A percentile compares a stretch with the other conserved stretches of the same genome.
These are phyloP conservation scores for Linnaemya vulpina DNA, from an alignment of 2,888 invertebrate genomes.

Conservation along the genomic window DNA sequence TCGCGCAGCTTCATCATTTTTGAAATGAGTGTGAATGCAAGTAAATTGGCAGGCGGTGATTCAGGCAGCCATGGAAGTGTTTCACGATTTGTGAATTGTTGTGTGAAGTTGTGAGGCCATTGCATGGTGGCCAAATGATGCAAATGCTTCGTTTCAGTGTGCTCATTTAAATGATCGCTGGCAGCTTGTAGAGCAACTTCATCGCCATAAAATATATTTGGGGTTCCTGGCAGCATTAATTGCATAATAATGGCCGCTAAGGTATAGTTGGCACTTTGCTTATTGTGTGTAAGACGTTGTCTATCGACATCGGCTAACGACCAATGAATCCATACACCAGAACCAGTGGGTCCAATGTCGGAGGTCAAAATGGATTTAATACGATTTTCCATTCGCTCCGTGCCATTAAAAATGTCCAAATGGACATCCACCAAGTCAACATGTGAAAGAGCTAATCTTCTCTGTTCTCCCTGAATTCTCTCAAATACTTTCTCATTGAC, in stretches of 20 bases:
- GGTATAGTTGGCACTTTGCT: constrained; percentile 85
- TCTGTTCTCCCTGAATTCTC: constrained; percentile 83
- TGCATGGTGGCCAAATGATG: constrained; percentile 89
- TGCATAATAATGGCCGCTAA: constrained; percentile 89
- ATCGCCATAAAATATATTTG: constrained; percentile 95
- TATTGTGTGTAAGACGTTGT: constrained; percentile 84
- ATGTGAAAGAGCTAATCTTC: constrained; percentile 86
- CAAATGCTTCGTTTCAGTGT: constrained; percentile 85
- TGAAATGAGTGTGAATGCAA: constrained; percentile 84
- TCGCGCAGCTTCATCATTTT: constrained; percentile 86
- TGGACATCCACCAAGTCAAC: constrained; percentile 89
- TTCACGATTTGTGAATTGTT: constrained; percentile 83
- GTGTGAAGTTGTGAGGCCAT: constrained; percentile 83
- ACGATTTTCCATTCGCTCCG: constrained; percentile 85
- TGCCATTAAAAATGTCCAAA: constrained; percentile 85
- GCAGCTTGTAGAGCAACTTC: constrained; percentile 90
- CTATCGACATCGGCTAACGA: constrained; percentile 87
- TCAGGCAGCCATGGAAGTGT: constrained; percentile 87
- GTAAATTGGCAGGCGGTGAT: constrained; percentile 84
- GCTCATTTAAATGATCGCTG: constrained; percentile 84
- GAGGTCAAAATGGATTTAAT: constrained; percentile 84
- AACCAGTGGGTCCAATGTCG: constrained; percentile 85
- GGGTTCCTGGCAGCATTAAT: constrained; percentile 92
- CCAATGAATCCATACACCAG: constrained; percentile 92
- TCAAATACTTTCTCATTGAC: constrained; percentile 86